A percentile compares a stretch with the other conserved stretches of the same genome.
phyloP scores from a whole-genome alignment of 2,888 invertebrate species.

The Cenopis cana region DNA sequence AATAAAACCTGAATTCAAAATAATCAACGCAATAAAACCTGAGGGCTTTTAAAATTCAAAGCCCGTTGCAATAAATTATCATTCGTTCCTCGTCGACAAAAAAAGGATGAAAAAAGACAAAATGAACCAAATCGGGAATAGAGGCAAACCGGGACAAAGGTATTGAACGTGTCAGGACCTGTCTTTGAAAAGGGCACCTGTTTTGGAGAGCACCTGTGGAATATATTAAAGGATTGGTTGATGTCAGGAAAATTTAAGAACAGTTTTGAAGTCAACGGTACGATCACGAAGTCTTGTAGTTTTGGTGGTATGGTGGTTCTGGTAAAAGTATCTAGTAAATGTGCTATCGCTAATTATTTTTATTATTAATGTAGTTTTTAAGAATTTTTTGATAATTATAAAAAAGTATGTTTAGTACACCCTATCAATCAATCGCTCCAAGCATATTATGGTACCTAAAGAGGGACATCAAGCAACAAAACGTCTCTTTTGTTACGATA shows the following conservation, averaged over 20 bases:
- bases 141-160: constrained; percentile 69
- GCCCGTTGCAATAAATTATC: constrained; percentile 70
- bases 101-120: constrained; percentile 55
- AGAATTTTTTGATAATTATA: too few relatives aligned
- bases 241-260: constrained; percentile 50
- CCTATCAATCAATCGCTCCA: too few relatives aligned
- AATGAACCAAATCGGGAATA: constrained; percentile 67
- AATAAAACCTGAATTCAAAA: constrained; percentile 47
- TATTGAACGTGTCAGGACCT: constrained; percentile 78
- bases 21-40: constrained; percentile 47
- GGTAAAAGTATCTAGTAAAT: neutral
- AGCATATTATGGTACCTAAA: too few relatives aligned
- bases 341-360: neutral
- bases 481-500: too few relatives aligned
- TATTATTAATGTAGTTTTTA: too few relatives aligned
- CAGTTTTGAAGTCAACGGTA: constrained; percentile 48
- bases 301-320: neutral
- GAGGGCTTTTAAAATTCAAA: constrained; percentile 55
- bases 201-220: constrained; percentile 76
- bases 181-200: constrained; percentile 70
- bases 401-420: too few relatives aligned
- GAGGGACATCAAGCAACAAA: too few relatives aligned
- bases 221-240: constrained; percentile 62
- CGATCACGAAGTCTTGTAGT: neutral
- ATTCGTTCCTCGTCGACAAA: constrained; percentile 60